Conservation (phyloP, 2,888 invertebrate species). For the Cheilosia vulpina region DNA sequence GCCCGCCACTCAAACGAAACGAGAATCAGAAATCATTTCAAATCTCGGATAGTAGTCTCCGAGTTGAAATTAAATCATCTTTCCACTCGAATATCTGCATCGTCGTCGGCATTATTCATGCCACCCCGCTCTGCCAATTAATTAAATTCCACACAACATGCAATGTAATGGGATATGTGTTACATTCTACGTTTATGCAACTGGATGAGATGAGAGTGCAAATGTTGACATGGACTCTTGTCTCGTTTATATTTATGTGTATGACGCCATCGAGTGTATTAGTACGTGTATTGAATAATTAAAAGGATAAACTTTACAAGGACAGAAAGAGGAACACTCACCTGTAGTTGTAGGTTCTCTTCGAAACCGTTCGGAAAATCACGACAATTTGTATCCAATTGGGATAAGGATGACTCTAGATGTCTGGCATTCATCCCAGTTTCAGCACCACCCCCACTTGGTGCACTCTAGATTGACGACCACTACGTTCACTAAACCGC, state of each 20-base stretch:
- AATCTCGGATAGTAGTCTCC: background rate
- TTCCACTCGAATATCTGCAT: slow-evolving; percentile 14
- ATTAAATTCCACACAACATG: slow-evolving; percentile 22
- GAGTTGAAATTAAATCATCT: slow-evolving; percentile 4
- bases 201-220: slow-evolving; percentile 25
- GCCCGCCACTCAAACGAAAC: too few species aligned
- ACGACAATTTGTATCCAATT: slow-evolving; percentile 81
- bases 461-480: slow-evolving; percentile 56
- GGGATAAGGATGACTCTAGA: slow-evolving; percentile 82
- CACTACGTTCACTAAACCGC: slow-evolving; percentile 64
- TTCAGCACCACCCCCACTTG: slow-evolving; percentile 74
- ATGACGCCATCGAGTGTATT: background rate
- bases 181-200: background rate
- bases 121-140: slow-evolving; percentile 6
- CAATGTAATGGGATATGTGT: background rate
- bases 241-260: background rate
- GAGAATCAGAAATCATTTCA: too few species aligned
- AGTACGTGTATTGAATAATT: slow-evolving; percentile 9
- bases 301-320: slow-evolving; percentile 9
- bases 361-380: slow-evolving; percentile 80
- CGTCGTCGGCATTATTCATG: slow-evolving; percentile 15
- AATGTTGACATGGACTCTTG: slow-evolving; percentile 47
- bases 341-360: slow-evolving; percentile 80
- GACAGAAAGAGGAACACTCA: slow-evolving; percentile 54
- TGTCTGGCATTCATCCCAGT: slow-evolving; percentile 82